A percentile compares a stretch with the other conserved stretches of the same genome.
These are phyloP conservation scores for Corythucha ciliata DNA, from an alignment of 2,888 invertebrate genomes.

Conservation along the genomic window DNA sequence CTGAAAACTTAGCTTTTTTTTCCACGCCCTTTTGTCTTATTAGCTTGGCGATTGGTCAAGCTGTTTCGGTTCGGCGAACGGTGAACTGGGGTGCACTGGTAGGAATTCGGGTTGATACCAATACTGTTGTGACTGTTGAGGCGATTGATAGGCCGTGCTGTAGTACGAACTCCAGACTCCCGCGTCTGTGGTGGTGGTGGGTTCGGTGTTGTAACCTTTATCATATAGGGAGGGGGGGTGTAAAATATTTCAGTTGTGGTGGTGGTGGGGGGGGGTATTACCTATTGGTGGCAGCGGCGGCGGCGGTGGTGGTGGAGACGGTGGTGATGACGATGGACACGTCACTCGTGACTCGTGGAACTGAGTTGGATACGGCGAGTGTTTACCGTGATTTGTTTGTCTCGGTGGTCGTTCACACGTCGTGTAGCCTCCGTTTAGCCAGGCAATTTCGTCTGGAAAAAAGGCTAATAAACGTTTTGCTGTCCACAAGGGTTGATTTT, in stretches of 20 bases:
- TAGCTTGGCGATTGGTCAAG: slow-evolving; percentile 14
- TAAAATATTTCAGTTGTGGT: neutral
- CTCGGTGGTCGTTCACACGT: slow-evolving; percentile 20
- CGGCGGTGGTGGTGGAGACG: slow-evolving; percentile 25
- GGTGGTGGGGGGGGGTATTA: neutral
- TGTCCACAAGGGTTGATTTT: neutral
- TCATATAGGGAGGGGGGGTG: neutral
- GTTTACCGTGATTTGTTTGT: slow-evolving; percentile 20
- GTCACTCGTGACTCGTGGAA: slow-evolving; percentile 4
- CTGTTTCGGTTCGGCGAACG: slow-evolving; percentile 19
- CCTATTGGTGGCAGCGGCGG: slow-evolving; percentile 9
- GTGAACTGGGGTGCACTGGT: slow-evolving; percentile 13
- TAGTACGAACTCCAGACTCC: slow-evolving; percentile 14
- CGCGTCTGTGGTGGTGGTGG: slow-evolving; percentile 11
- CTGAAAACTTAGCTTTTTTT: no score
- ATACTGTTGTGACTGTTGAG: slow-evolving; percentile 11
- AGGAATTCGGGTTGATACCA: slow-evolving; percentile 11
- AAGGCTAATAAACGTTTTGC: neutral
- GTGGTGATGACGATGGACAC: slow-evolving; percentile 12
- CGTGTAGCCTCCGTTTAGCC: slow-evolving; percentile 26
- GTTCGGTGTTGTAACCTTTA: no score
- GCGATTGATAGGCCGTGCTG: slow-evolving; percentile 12
- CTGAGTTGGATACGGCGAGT: slow-evolving; percentile 22
- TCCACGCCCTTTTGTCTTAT: no score
- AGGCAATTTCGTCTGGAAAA: slow-evolving; percentile 23